Evolutionary conservation across 2,888 invertebrate species (phyloP).

Genomic region (Chouioia cunea): DNA sequence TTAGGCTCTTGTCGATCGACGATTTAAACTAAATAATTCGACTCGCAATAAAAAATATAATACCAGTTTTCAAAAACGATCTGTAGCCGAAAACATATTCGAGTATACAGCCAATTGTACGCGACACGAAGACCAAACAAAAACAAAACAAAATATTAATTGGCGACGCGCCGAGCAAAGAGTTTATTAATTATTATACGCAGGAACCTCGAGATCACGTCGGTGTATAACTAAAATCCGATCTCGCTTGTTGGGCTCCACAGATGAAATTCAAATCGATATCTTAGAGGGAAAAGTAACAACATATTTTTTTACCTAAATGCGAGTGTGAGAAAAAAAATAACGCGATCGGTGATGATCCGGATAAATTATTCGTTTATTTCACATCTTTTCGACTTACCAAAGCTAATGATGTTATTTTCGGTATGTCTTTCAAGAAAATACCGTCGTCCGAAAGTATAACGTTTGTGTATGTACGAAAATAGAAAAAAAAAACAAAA

Average conservation of each 20-base stretch:
- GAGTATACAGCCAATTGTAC: too few species aligned
- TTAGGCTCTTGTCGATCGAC: conserved; percentile 12
- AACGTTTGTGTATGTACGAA: conserved; percentile 12
- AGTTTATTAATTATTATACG: too few species aligned
- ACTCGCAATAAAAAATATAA: too few species aligned
- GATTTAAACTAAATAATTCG: too few species aligned
- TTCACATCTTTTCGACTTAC: conserved; percentile 25
- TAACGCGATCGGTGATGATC: background rate
- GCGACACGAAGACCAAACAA: background rate
- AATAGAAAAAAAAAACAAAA: conserved; percentile 8
- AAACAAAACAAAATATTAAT: conserved; percentile 10
- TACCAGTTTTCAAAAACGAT: too few species aligned
- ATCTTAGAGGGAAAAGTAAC: conserved; percentile 20
- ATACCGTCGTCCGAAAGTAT: conserved; percentile 15
- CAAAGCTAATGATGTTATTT: conserved; percentile 34
- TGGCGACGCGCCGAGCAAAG: background rate
- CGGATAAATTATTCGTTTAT: conserved; percentile 15
- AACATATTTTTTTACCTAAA: conserved; percentile 43
- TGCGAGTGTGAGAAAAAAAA: background rate
- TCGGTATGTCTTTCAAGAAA: background rate
- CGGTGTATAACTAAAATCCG: conserved; percentile 12
- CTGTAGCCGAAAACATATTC: too few species aligned
- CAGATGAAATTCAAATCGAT: conserved; percentile 31
- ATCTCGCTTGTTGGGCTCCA: conserved; percentile 13
- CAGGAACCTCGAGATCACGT: conserved; percentile 8